Base-by-base conservation (phyloP, 1,140 invertebrate genomes). In the Armadillidium nasatum region DNA sequence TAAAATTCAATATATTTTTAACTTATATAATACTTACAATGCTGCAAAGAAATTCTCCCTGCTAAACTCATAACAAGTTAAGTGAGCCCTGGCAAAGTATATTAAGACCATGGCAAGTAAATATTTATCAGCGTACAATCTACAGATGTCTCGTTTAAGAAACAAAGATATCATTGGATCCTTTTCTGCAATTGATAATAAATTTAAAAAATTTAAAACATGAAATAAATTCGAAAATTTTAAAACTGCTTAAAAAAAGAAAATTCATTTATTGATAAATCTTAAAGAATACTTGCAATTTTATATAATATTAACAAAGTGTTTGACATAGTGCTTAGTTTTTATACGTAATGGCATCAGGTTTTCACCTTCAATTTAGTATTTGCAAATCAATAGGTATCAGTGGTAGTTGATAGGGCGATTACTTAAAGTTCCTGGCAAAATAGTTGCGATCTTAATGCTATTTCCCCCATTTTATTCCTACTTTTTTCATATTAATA, bases 61-160 rank as follows among this genome's bases (percentile, higher is more conserved):
- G 67, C 84, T 87, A 71, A 87, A 89, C 78, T 89, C 85, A 76
- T 84, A 82, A 4, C 83, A 82, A 71, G 82, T 82, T 54, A 87
- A 84, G 0, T 83, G 81, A 45, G 88, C 87, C 80, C 88, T 83
- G 75, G 87, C 84, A 82, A 89, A 89, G 82, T 88, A 89, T 4
- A 85, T 86, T 84, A 89, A 88, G 6, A 88, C 87, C 87, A 89
- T 89, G 6, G 88, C 87, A 45, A 89, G 81, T 7, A 89, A 83
- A 83, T 89, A 89, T 83, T 88, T 85, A 80, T 87, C 86, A 21
- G 86, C 86, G 67, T 85, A 80, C 60, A 82, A 79, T 44, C 76
- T 82, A 71, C 86, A 87, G 60, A 81, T 80, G 79, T 87, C 86
- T 19, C 79, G 74, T 60, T 83, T 74, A 4, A 87, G 82, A 78